Evolutionary conservation across 1,140 invertebrate genomes (phyloP), one percentile per base, ranked within the genome.

Genomic region (Dinothrombium tinctorium): DNA sequence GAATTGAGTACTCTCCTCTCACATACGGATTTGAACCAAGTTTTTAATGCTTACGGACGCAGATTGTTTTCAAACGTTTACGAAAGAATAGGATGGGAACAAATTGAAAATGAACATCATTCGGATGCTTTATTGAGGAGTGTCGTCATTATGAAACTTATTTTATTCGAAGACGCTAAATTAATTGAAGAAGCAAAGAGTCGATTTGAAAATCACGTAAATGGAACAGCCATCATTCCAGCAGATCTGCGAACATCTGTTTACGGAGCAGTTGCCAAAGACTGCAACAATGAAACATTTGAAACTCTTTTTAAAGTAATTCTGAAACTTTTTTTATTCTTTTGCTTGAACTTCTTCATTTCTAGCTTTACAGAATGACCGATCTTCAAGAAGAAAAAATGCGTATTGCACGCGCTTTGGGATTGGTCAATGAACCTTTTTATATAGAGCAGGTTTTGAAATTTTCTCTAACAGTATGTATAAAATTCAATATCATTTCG

Each of bases 351-450:
- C 20, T 4, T 36, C 3, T 21, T 12, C 37, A 43, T n/a, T 44
- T 43, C 35, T 92, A 66, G 56, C 87, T 21, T 35, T 89, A 87
- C 57, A 68, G 75, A 46, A 69, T 75, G 26, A 69, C 74, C 7
- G 82, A 87, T 58, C 64, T 90, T 38, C 33, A 42, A 7, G 87
- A 95, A 59, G 84, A 95, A 54, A 87, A 87, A 57, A 74, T 86
- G 52, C 67, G 84, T 50, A 79, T 92, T 47, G 69, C 76, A 20
- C 61, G 75, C 29, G 69, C 79, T 0, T 64, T 94, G 14, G 83
- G 82, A 20, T 69, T 73, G 25, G 69, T 76, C 14, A 67, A 67
- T 33, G 70, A 86, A 53, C 60, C 68, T 2, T 61, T 62, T 20
- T 57, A 86, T 19, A 62, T 90, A 28, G 62, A 66, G 5, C 68